A percentile compares a stretch with the other conserved stretches of the same genome.
Evolutionary conservation across 2,113 vertebrate genomes (phyloP).

Genomic region (Physeter macrocephalus): DNA sequence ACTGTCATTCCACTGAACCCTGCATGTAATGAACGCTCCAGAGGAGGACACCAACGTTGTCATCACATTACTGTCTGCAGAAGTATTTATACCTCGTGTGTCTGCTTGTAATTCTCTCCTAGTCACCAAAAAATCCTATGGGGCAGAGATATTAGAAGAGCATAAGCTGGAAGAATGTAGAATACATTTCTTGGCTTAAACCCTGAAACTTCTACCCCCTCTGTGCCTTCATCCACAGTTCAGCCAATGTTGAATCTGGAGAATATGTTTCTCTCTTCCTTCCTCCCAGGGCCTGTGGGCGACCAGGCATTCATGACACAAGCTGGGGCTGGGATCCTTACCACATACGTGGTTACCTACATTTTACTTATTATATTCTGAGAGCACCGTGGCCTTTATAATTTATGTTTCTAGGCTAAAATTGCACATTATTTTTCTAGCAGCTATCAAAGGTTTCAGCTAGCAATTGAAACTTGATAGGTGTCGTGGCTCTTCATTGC

Average conservation of each 20-base stretch:
- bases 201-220: not conserved
- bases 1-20: not conserved
- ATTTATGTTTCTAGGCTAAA: conserved; percentile 63
- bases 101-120: not conserved
- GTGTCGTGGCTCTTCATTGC: conserved; percentile 22
- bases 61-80: not conserved
- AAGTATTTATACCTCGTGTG: not conserved
- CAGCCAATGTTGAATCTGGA: not conserved
- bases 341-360: conserved; percentile 37
- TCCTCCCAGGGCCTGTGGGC: not conserved
- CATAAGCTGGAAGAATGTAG: not conserved
- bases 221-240: not conserved
- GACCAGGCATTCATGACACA: conserved; percentile 18
- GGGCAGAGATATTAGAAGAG: not conserved
- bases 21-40: not conserved
- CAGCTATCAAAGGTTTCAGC: conserved; percentile 58
- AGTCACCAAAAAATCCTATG: not conserved
- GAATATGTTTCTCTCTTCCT: not conserved
- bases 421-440: conserved; percentile 66
- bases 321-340: not conserved
- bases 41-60: not conserved
- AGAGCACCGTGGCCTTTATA: conserved; percentile 46
- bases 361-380: conserved; percentile 37
- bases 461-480: conserved; percentile 72
- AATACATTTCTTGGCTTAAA: not conserved